Percentiles rank a stretch among this genome's conserved stretches.
These are phyloP conservation scores for Carpatolechia fugitivella DNA, from an alignment of 2,888 invertebrate species.

Conservation along the genomic window DNA sequence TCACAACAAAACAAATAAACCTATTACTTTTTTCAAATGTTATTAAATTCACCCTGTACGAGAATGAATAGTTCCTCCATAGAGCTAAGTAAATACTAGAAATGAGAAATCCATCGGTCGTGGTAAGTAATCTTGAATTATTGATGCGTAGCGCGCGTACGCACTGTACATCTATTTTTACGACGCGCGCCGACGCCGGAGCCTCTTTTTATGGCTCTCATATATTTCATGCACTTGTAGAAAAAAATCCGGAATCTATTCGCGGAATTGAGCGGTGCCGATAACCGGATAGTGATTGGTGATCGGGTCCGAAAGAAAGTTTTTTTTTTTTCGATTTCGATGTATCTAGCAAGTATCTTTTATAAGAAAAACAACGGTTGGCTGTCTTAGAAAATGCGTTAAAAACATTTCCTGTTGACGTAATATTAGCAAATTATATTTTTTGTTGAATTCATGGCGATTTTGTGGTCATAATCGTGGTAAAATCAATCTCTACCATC, in stretches of 20 bases:
- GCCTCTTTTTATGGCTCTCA: slow-evolving; percentile 67
- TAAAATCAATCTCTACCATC: no score
- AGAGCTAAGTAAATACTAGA: slow-evolving; percentile 41
- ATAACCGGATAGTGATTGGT: slow-evolving; percentile 60
- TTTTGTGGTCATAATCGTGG: no score
- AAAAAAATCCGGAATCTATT: slow-evolving; percentile 59
- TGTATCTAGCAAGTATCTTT: no score
- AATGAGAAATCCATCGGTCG: slow-evolving; percentile 45
- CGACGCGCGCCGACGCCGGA: slow-evolving; percentile 47
- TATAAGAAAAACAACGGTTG: no score
- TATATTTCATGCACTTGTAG: slow-evolving; percentile 63
- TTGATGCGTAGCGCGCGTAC: slow-evolving; percentile 62
- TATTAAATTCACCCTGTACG: neutral
- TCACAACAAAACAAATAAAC: no score
- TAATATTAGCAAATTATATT: no score
- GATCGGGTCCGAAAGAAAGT: slow-evolving; percentile 12
- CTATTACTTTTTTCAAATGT: no score
- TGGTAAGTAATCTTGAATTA: slow-evolving; percentile 67
- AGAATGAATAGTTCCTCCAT: slow-evolving; percentile 8
- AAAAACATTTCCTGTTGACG: no score
- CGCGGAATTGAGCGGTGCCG: slow-evolving; percentile 55
- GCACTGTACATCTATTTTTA: slow-evolving; percentile 70
- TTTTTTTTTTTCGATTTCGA: neutral
- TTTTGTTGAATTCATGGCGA: no score
- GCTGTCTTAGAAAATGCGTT: no score